Base-by-base conservation (phyloP, 2,113 vertebrate species). In the Paralichthys olivaceus region DNA sequence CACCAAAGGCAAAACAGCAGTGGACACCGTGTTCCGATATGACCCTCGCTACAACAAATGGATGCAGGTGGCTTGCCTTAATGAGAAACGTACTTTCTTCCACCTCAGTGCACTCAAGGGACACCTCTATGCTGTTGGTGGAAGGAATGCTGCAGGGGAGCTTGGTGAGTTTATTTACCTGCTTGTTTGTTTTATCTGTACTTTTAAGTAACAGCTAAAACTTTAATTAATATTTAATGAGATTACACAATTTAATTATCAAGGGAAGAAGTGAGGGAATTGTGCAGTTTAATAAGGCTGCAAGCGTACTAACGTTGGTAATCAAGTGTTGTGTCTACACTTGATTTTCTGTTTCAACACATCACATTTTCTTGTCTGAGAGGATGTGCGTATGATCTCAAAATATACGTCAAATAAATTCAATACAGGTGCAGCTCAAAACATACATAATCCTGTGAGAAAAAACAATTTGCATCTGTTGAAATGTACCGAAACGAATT, bases 41-140 rank as follows among this genome's bases (percentile, higher is more conserved):
- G 98, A 99, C 77, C 97, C 98, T 19, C 96, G 97, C 80, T 99
- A 98, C 86, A 98, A 99, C 90, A 98, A 97, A 85, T 99, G 98
- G 97, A 98, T 98, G 94, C 98, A 99, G 93, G 97, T 99, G 51
- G 96, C 98, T 0, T 98, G 97, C 91, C 91, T 99, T 76, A 99
- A 99, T 1, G 98, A 99, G 94, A 99, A 99, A 90, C 92, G 97
- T 22, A 99, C 97, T 91, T 99, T 99, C 95, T 99, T 99, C 95
- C 98, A 99, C 95, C 96, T 99, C 93, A 99, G 98, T 87, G 98
- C 98, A 79, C 97, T 99, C 91, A 99, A 98, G 94, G 98, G 98
- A 91, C 96, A 97, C 93, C 94, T 99, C 80, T 99, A 99, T 2
- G 97, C 98, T 13, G 97, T 99, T 0, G 98, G 98, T 17, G 98